phyloP scores from a whole-genome alignment of 1,140 invertebrate species.

The Drosophila melanica region DNA sequence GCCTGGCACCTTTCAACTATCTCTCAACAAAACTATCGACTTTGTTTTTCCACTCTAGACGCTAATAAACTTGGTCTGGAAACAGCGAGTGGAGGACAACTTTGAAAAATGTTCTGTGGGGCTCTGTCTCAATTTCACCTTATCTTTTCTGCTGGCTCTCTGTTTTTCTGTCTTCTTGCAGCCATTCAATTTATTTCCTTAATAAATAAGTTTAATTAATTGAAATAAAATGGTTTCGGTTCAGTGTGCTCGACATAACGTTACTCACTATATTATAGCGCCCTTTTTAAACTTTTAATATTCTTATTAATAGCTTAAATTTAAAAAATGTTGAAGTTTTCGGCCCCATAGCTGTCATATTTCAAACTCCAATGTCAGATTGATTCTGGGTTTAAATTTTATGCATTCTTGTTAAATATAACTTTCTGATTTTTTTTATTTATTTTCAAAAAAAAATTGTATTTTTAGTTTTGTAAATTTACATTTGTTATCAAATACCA shows the following conservation, averaged over 20 bases:
- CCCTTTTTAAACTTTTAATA: no score
- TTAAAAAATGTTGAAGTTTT: no score
- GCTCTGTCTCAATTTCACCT: background rate
- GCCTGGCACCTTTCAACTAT: background rate
- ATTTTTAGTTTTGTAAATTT: no score
- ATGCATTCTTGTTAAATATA: no score
- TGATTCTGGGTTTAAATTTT: no score
- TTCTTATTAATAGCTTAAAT: no score
- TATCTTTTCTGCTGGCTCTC: background rate
- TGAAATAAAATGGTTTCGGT: background rate
- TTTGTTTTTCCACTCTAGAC: background rate
- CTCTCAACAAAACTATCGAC: background rate
- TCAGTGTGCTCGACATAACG: background rate
- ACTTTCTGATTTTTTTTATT: no score
- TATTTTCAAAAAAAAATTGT: no score
- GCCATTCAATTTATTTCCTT: background rate
- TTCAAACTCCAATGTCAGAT: no score
- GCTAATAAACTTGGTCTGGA: background rate
- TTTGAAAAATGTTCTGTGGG: background rate
- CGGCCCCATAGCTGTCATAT: no score
- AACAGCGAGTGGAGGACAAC: background rate
- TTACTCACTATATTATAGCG: no score
- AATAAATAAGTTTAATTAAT: slow-evolving; percentile 2
- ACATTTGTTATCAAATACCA: no score
- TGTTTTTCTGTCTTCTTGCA: background rate